phyloP scores from a whole-genome alignment of 2,797 vertebrate genomes.

The Microcaecilia unicolor region DNA sequence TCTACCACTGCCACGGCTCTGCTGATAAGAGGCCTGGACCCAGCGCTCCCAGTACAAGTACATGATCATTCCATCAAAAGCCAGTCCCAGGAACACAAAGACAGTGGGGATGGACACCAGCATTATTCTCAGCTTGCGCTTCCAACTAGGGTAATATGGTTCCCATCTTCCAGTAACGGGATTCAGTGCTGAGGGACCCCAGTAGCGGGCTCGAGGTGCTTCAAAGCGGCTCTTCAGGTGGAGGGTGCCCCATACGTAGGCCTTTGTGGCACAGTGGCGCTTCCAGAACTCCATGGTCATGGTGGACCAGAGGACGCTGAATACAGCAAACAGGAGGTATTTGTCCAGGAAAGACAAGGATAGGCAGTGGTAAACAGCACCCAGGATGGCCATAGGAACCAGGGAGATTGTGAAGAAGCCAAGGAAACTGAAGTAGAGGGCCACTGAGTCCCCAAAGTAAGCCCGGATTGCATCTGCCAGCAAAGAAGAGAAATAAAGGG shows the following conservation, averaged over 20 bases:
- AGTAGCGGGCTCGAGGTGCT: constrained; percentile 57
- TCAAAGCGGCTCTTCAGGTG: constrained; percentile 55
- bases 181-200: constrained; percentile 53
- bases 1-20: constrained; percentile 37
- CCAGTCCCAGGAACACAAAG: constrained; percentile 53
- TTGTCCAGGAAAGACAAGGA: constrained; percentile 29
- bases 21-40: constrained; percentile 35
- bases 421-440: constrained; percentile 69
- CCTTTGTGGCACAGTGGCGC: constrained; percentile 49
- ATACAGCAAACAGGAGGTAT: constrained; percentile 59
- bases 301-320: constrained; percentile 73
- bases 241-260: constrained; percentile 60
- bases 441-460: constrained; percentile 61
- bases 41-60: constrained; percentile 59
- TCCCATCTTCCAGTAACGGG: constrained; percentile 57
- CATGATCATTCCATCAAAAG: constrained; percentile 56
- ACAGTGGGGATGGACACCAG: constrained; percentile 62
- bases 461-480: constrained; percentile 51
- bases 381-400: constrained; percentile 54
- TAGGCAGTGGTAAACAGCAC: constrained; percentile 29
- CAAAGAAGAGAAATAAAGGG: too few relatives aligned
- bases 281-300: constrained; percentile 71
- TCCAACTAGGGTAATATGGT: constrained; percentile 60
- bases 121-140: constrained; percentile 49
- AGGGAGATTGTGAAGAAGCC: constrained; percentile 71